Percentiles rank a stretch among this genome's conserved stretches.
Evolutionary conservation across 2,797 vertebrate species (phyloP).

Genomic region (Myotis findleyi): DNA sequence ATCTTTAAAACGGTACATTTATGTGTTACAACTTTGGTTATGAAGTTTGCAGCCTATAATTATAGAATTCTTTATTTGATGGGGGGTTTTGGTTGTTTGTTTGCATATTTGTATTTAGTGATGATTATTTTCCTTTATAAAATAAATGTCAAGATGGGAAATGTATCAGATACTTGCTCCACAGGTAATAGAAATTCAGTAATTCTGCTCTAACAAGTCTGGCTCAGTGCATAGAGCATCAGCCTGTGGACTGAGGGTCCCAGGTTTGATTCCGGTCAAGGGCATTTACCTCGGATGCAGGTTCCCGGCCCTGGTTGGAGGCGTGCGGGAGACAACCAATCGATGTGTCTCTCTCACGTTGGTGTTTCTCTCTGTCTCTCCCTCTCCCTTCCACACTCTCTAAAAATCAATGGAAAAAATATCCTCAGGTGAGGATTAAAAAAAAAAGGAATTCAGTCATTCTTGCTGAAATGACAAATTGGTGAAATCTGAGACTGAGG

Average conservation of each 20-base stretch:
- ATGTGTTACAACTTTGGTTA: background rate
- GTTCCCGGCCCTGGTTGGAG: too few species aligned
- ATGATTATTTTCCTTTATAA: constrained; percentile 38
- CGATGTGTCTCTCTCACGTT: too few species aligned
- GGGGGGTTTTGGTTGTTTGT: background rate
- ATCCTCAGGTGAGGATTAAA: too few species aligned
- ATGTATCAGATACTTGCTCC: background rate
- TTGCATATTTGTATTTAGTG: background rate
- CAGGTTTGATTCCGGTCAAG: too few species aligned
- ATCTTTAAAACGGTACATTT: background rate
- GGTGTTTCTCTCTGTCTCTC: too few species aligned
- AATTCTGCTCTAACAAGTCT: background rate
- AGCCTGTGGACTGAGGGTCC: too few species aligned
- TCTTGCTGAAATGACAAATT: background rate
- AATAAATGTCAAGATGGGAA: constrained; percentile 20
- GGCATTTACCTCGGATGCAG: too few species aligned
- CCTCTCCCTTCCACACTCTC: too few species aligned
- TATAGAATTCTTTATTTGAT: background rate
- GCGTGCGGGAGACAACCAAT: too few species aligned
- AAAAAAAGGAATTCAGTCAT: background rate
- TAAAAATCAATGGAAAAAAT: too few species aligned
- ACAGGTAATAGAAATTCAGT: background rate
- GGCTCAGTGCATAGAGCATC: too few species aligned
- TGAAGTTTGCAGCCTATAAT: background rate
- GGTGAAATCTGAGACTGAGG: constrained; percentile 35